Base-by-base conservation (phyloP, 2,888 invertebrate species). In the Ichneumoninae sp. region DNA sequence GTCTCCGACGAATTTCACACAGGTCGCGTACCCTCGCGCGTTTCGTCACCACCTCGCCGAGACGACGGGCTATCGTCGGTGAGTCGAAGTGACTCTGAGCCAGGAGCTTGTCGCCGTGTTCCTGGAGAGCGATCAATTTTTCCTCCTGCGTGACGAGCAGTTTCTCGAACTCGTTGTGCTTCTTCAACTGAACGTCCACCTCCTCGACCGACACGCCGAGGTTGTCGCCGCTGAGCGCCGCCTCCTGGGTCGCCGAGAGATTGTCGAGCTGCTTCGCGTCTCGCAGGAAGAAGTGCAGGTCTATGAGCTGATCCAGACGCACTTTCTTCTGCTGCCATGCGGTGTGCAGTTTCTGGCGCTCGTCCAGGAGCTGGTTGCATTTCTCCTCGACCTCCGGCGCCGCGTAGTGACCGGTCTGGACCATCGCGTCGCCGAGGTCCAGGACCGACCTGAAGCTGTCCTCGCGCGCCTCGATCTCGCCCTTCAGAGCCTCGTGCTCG, bases 101-200 rank as follows among this genome's bases (percentile, higher is more conserved):
- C 40, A 99, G 95, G 71, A 99, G 95, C 93, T 98, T 98, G 83
- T 96, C 96, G 0, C 98, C 98, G 91, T 98, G 98, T 82, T 96
- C 97, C 93, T 97, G 96, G 66, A 98, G 94, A 0, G 97, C 95
- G 0, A 96, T 95, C 26, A 98, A 95, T 94, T 98, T 98, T 93
- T 98, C 98, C 88, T 98, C 98, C 94, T 98, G 96, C 0, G 98
- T 97, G 16, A 96, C 96, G 7, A 99, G 95, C 0, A 99, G 94
- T 90, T 98, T 98, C 93, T 98, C 98, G 93, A 99, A 99, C 2
- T 98, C 98, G 89, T 98, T 98, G 89, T 99, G 98, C 91, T 98
- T 98, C 94, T 98, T 98, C 36, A 98, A 95, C 91, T 97, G 96
- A 60, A 96, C 97, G 89, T 98, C 97, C 0, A 99, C 98, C 92